These are phyloP conservation scores for Neomicropteryx cornuta DNA, from an alignment of 1,140 invertebrate genomes.

Conservation along the genomic window DNA sequence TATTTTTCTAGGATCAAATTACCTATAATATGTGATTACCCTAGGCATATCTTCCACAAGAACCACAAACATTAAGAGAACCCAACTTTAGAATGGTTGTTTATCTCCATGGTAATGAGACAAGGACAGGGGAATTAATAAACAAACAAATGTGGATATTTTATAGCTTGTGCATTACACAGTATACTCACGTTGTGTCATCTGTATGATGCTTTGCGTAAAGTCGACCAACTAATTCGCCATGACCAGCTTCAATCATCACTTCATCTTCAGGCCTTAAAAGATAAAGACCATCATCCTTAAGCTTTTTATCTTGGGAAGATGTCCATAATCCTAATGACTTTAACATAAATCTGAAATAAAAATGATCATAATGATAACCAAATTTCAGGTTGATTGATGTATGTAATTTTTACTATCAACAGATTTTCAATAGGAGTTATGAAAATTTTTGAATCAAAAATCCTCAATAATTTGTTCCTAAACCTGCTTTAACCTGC, in stretches of 20 bases:
- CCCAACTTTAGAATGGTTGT: too few relatives aligned
- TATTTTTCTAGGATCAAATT: too few relatives aligned
- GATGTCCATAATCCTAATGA: conserved; percentile 87
- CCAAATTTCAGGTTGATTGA: too few relatives aligned
- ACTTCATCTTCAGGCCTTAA: conserved; percentile 25
- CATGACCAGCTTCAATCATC: conserved; percentile 24
- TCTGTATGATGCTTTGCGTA: conserved; percentile 28
- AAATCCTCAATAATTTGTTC: too few relatives aligned
- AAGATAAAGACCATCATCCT: conserved; percentile 30
- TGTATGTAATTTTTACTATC: too few relatives aligned
- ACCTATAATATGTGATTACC: too few relatives aligned
- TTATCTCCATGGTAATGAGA: not conserved
- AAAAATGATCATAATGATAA: conserved; percentile 13
- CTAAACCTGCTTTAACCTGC: too few relatives aligned
- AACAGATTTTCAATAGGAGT: too few relatives aligned
- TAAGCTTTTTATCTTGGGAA: conserved; percentile 24
- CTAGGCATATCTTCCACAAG: too few relatives aligned
- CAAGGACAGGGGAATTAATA: not conserved
- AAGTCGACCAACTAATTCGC: conserved; percentile 27
- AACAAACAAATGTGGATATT: not conserved
- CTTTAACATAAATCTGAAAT: conserved; percentile 69
- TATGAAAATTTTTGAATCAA: too few relatives aligned
- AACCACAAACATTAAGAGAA: too few relatives aligned
- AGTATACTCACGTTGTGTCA: conserved; percentile 23
- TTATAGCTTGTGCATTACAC: not conserved